phyloP scores from a whole-genome alignment of 2,888 invertebrate species.

The Eudasyphora cyanicolor region DNA sequence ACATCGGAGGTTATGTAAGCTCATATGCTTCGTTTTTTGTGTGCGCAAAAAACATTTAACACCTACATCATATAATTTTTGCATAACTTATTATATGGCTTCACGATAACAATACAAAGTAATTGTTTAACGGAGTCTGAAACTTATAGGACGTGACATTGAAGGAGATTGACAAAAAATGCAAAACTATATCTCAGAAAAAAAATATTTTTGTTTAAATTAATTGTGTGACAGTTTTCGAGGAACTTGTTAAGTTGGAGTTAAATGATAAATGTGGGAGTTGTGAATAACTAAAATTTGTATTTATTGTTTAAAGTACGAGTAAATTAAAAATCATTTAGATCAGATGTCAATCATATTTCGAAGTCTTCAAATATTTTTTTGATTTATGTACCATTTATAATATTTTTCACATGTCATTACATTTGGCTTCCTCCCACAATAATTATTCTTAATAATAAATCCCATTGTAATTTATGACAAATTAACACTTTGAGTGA shows the following conservation, averaged over 20 bases:
- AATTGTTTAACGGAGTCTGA: not conserved
- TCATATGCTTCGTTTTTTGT: not conserved
- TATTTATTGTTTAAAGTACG: too few species aligned
- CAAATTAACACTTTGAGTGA: not conserved
- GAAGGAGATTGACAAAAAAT: not conserved
- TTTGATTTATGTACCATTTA: too few species aligned
- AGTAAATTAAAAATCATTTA: too few species aligned
- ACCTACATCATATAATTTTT: not conserved
- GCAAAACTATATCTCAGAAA: not conserved
- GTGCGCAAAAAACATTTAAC: not conserved
- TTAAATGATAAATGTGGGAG: too few species aligned
- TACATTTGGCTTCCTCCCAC: too few species aligned
- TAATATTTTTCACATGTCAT: not conserved
- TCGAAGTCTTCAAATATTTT: too few species aligned
- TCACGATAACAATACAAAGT: not conserved
- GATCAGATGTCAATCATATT: too few species aligned
- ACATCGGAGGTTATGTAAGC: not conserved
- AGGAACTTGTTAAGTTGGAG: too few species aligned
- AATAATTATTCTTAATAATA: too few species aligned
- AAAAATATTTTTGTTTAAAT: not conserved
- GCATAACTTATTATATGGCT: conserved; percentile 1
- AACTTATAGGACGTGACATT: not conserved
- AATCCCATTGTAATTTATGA: not conserved
- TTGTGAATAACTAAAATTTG: too few species aligned
- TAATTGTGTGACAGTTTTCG: too few species aligned